Base-by-base conservation (phyloP, 2,888 invertebrate genomes). In the Drosophila niveifrons region DNA sequence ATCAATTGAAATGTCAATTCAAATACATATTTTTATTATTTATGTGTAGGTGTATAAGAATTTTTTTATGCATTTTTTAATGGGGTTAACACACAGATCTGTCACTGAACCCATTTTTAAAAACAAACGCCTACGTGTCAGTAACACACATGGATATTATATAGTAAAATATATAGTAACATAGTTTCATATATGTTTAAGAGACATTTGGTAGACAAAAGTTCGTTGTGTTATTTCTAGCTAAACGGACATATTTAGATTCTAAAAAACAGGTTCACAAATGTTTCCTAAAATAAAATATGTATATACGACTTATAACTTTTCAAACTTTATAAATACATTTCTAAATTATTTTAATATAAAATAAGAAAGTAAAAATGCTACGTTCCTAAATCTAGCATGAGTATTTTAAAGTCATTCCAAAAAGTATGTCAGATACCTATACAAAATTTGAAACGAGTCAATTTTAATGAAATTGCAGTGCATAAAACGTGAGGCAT, bases 31-130 rank as follows among this genome's bases (percentile, higher is more conserved):
- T 62, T n/a, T 13, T 0, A 43, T 43, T 23, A 34, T 10, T 56
- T 39, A 56, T 48, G 59, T 31, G 18, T n/a, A 15, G 15, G 41
- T 15, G 36, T 1, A 43, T 13, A 28, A 1, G 9, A 9, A 9
- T 13, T 1, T 43, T 44, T n/a, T 4, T 10, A 1, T 10, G 9
- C 18, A 11, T 28, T 18, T 29, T 6, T 23, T 23, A 6, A 23
- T 23, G 23, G 23, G 23, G 23, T 23, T 6, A 4, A 47, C 2
- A 11, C 13, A 39, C n/a, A 8, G 10, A 36, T 34, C 53, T 72
- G 66, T 52, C 62, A 65, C 11, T 80, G 75, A 78, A 63, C 52
- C 64, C 50, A 66, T 46, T 71, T 64, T 28, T 9, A 50, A 57
- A 58, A 44, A 34, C 53, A 43, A 29, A 29, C 47, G 58, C 56